Evolutionary conservation across 2,888 invertebrate species (phyloP).

Genomic region (Brenthis daphne): DNA sequence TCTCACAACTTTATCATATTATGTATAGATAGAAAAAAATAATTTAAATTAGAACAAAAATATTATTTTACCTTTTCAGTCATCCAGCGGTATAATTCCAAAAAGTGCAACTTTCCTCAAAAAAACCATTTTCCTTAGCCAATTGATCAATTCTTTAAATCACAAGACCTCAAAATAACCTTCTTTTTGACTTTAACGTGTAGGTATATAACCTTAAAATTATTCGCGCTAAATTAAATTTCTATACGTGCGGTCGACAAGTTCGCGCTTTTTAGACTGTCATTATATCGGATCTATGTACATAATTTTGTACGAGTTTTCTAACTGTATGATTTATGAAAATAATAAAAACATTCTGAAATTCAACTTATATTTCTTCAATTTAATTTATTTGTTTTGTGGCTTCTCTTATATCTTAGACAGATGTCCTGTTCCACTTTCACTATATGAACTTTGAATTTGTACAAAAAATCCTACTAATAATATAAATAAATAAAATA

Average conservation of each 20-base stretch:
- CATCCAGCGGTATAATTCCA: background rate
- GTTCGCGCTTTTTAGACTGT: conserved; percentile 27
- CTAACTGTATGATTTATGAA: background rate
- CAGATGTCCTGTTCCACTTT: too few species aligned
- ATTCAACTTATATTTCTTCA: too few species aligned
- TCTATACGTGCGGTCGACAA: conserved; percentile 23
- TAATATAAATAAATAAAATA: too few species aligned
- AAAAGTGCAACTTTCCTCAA: background rate
- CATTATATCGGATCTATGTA: conserved; percentile 7
- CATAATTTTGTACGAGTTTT: conserved; percentile 1
- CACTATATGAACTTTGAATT: too few species aligned
- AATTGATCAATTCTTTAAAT: conserved; percentile 1
- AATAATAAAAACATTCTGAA: background rate
- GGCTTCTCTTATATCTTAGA: too few species aligned
- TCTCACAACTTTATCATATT: too few species aligned
- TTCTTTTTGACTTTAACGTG: conserved; percentile 13
- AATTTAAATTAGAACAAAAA: too few species aligned
- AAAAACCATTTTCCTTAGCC: background rate
- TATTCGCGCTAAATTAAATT: conserved; percentile 21
- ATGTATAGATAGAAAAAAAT: too few species aligned
- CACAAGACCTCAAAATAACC: conserved; percentile 17
- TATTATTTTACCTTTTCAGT: too few species aligned
- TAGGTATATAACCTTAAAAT: conserved; percentile 16
- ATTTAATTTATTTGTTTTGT: too few species aligned
- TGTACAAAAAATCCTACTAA: too few species aligned